A percentile compares a stretch with the other conserved stretches of the same genome.
Conservation (phyloP, 2,797 vertebrate species). For the Neopelma chrysocephalum region DNA sequence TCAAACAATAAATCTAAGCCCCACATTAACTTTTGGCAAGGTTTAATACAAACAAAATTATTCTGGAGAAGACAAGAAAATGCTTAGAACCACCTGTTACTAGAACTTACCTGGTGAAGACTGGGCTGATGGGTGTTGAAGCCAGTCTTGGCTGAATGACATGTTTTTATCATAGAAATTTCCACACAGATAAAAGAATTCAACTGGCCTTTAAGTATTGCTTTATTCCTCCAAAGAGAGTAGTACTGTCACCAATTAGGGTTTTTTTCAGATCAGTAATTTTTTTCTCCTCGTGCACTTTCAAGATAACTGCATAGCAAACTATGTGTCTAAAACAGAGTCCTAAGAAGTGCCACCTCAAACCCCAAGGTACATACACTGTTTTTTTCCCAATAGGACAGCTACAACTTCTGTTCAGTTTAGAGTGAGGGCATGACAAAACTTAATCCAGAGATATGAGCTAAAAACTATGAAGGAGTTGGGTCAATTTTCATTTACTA, state of each 20-base stretch:
- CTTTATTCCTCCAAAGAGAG: neutral
- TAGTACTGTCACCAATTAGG: neutral
- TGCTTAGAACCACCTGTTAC: neutral
- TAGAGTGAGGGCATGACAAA: neutral
- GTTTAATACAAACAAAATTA: neutral
- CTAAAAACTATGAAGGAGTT: neutral
- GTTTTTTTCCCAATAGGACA: neutral
- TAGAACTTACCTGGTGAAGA: neutral
- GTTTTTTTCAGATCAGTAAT: neutral
- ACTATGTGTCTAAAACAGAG: neutral
- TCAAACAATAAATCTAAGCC: conserved; percentile 7
- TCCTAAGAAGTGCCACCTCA: neutral
- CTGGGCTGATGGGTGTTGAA: neutral
- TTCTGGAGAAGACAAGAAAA: neutral
- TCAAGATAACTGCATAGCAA: neutral
- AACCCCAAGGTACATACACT: neutral
- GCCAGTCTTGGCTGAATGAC: neutral
- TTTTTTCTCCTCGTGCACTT: neutral
- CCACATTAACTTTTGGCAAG: neutral
- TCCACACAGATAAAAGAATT: neutral
- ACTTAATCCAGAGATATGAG: neutral
- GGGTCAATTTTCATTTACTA: neutral
- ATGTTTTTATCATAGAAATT: neutral
- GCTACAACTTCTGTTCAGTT: neutral
- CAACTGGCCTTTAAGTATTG: neutral